These are phyloP conservation scores for Drosophila neonasuta DNA, from an alignment of 2,888 invertebrate species.

Conservation along the genomic window DNA sequence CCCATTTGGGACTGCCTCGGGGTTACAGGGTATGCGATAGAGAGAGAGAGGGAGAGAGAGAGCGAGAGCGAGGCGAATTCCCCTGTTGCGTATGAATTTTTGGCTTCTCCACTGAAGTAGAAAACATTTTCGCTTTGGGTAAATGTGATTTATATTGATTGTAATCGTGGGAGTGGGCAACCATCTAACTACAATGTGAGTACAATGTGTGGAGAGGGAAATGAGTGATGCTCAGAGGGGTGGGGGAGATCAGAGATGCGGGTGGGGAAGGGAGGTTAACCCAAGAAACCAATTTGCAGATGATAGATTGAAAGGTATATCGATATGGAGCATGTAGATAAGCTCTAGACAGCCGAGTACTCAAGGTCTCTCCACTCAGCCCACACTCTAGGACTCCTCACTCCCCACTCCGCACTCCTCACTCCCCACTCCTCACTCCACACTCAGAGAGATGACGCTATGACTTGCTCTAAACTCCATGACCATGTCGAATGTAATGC, in stretches of 20 bases:
- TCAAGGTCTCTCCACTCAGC: background rate
- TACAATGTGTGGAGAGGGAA: background rate
- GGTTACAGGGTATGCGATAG: conserved; percentile 16
- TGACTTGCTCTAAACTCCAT: background rate
- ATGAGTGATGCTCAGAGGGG: no score
- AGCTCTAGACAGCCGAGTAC: conserved; percentile 17
- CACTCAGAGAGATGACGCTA: background rate
- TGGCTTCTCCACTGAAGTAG: conserved; percentile 72
- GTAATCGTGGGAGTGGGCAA: conserved; percentile 73
- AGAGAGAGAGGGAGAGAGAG: background rate
- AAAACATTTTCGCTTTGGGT: conserved; percentile 78
- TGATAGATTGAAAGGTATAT: conserved; percentile 57
- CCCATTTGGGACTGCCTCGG: background rate
- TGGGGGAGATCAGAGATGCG: background rate
- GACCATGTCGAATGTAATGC: conserved; percentile 27
- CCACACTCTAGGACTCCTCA: no score
- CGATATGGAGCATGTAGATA: conserved; percentile 39
- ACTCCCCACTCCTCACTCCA: no score
- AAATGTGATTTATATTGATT: conserved; percentile 80
- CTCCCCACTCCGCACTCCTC: no score
- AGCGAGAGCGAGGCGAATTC: conserved; percentile 54
- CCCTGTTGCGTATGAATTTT: conserved; percentile 79
- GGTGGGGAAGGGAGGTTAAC: conserved; percentile 26
- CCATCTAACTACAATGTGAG: conserved; percentile 58
- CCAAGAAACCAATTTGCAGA: conserved; percentile 55